Evolutionary conservation across 2,113 vertebrate genomes (phyloP).

Genomic region (Panurus biarmicus): DNA sequence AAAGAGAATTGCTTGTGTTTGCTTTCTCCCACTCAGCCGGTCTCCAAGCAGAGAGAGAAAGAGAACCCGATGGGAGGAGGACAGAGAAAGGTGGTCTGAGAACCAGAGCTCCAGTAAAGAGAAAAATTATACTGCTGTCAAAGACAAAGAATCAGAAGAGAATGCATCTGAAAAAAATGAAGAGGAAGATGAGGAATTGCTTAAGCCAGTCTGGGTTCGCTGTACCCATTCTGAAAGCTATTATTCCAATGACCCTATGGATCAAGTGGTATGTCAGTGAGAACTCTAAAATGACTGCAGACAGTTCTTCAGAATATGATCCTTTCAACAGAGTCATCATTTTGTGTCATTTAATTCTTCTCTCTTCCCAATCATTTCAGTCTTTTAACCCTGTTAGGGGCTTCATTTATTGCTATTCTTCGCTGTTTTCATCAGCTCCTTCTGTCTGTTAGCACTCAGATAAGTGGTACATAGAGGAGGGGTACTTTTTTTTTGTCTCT

Average conservation of each 20-base stretch:
- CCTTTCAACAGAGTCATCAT: background rate
- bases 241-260: constrained; percentile 97
- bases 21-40: constrained; percentile 54
- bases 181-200: constrained; percentile 86
- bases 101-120: constrained; percentile 69
- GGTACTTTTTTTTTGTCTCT: background rate
- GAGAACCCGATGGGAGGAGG: constrained; percentile 87
- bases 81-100: constrained; percentile 73
- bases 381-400: background rate
- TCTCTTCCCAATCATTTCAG: background rate
- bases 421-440: background rate
- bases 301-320: background rate
- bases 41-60: constrained; percentile 89
- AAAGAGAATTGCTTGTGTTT: background rate
- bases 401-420: background rate
- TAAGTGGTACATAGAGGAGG: background rate
- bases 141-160: constrained; percentile 78
- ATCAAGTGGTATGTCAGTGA: constrained; percentile 88
- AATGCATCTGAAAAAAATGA: constrained; percentile 70
- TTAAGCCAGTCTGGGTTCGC: constrained; percentile 95
- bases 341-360: background rate
- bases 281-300: background rate
- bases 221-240: constrained; percentile 95
- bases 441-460: background rate
- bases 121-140: constrained; percentile 63